Percentiles rank a stretch among this genome's conserved stretches.
phyloP scores from a whole-genome alignment of 2,113 vertebrate genomes.

The Empidonax traillii region DNA sequence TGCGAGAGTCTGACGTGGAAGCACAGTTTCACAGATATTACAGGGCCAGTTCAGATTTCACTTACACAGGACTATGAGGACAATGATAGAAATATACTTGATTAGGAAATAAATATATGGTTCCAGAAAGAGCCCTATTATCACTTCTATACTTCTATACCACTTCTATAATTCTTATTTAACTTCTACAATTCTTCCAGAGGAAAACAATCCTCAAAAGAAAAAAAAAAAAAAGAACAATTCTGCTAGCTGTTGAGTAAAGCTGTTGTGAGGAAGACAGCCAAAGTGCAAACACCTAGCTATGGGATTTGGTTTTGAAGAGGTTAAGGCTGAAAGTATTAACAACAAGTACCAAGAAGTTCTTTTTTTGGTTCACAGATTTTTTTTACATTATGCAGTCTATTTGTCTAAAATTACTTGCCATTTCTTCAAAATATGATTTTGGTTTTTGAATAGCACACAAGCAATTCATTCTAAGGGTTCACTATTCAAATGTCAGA shows the following conservation, averaged over 20 bases:
- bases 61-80: not conserved
- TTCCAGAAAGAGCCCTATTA: not conserved
- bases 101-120: not conserved
- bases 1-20: constrained; percentile 1
- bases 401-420: not conserved
- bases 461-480: not conserved
- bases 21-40: constrained; percentile 24
- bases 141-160: not conserved
- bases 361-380: not conserved
- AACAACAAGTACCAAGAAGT: not conserved
- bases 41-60: not conserved
- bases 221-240: not conserved
- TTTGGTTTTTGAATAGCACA: not conserved
- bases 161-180: not conserved
- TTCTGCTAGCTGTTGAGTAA: not conserved
- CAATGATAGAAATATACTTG: not conserved
- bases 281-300: not conserved
- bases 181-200: not conserved
- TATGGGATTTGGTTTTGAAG: not conserved
- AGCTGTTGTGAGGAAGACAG: not conserved
- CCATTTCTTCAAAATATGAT: not conserved
- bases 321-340: not conserved
- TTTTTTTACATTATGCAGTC: not conserved
- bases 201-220: not conserved
- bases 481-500: not conserved